Base-by-base conservation (phyloP, 2,797 vertebrate genomes). In the Mormyrus proboscirostris region DNA sequence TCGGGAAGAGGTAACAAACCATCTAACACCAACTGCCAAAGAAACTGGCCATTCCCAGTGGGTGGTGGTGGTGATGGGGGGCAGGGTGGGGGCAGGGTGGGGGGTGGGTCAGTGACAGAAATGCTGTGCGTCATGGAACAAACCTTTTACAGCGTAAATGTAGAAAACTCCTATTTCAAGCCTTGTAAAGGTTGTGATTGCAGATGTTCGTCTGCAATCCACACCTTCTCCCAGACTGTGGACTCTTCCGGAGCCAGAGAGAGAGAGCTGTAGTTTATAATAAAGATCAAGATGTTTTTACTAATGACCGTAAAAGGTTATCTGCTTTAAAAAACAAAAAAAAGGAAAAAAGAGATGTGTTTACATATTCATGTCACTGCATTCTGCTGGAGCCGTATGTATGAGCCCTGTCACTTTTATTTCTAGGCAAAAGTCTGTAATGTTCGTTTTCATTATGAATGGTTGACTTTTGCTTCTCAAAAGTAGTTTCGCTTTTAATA, bases 1-100 rank as follows among this genome's bases (percentile, higher is more conserved):
- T 99, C 91, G 99, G 98, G 87, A 99, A 97, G 94, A 99, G 98
- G 98, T 99, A 99, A 99, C 98, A 96, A 96, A 95, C 94, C 93
- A 94, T 96, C 94, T 94, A 94, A 94, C 92, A 92, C 92, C 94
- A 93, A 94, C 96, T 96, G 95, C 97, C 97, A 96, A 96, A 96
- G 96, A 97, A 94, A 97, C 95, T 91, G 14, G 91, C 86, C 93
- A 93, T 93, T 95, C 95, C 96, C 93, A 92, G 93, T 92, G 92
- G 92, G 94, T 94, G 93, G 76, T 91, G 92, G 94, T 94, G 93
- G 69, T 91, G 92, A 90, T 3, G 51, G 92, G 92, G 73, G 76
- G 1, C n/a, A n/a, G n/a, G n/a, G n/a, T n/a, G n/a, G 38, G 53
- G 44, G 93, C 79, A 92, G 93, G 69, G 38, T n/a, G 47, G 6